These are phyloP conservation scores for Anniella stebbinsi DNA, from an alignment of 2,797 vertebrate genomes.

Conservation along the genomic window DNA sequence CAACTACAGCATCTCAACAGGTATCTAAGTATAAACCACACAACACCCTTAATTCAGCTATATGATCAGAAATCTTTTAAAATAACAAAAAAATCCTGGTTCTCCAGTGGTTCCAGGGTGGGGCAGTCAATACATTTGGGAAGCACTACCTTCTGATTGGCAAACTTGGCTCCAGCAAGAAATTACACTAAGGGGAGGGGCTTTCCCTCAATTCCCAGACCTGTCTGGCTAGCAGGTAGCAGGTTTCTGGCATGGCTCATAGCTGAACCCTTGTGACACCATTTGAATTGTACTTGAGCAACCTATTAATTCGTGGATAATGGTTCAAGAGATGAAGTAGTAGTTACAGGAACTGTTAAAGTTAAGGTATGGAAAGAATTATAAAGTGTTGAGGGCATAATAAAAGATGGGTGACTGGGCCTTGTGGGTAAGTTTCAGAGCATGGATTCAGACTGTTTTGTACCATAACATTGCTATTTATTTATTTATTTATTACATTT, in stretches of 20 bases:
- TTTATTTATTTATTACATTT: too few species aligned
- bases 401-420: not conserved
- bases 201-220: too few species aligned
- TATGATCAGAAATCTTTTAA: not conserved
- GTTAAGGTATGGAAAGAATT: not conserved
- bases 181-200: too few species aligned
- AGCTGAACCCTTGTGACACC: too few species aligned
- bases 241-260: too few species aligned
- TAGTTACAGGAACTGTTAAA: not conserved
- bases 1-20: slow-evolving; percentile 87
- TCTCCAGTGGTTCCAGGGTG: not conserved
- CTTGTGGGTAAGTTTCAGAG: not conserved
- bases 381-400: not conserved
- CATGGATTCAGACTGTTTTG: not conserved
- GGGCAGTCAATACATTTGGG: too few species aligned
- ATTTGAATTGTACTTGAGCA: too few species aligned
- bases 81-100: not conserved
- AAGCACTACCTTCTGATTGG: too few species aligned
- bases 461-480: not conserved
- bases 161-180: too few species aligned
- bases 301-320: too few species aligned
- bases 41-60: not conserved
- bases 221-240: too few species aligned
- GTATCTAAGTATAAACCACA: slow-evolving; percentile 73
- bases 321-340: not conserved